Evolutionary conservation across 1,140 invertebrate genomes (phyloP), one percentile per base, ranked within the genome.

Genomic region (Sesamia nonagrioides): DNA sequence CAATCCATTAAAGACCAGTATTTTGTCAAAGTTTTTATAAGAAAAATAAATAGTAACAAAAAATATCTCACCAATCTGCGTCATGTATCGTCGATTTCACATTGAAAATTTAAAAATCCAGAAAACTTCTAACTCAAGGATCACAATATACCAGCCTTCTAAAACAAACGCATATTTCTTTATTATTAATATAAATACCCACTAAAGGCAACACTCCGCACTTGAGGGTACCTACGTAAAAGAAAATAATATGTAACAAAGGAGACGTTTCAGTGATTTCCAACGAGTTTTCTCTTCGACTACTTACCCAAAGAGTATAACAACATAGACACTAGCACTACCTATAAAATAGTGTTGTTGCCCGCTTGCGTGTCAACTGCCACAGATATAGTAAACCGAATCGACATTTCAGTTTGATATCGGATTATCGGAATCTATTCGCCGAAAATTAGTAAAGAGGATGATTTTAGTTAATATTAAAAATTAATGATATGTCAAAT

Each of bases 31-130:
- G 27, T 69, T 33, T 56, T 48, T 48, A 68, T 13, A 50, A 54
- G 18, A 60, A 61, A 69, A 11, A 61, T 27, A 45, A 42, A 61
- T 27, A 75, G 54, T 48, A 45, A 66, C 35, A 63, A 74, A 52
- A 71, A 81, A 88, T 82, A 69, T 88, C 91, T 92, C 75, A 92
- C 91, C 89, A 91, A 91, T 86, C 37, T 82, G 80, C 45, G 6
- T 6, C 80, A 82, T 80, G 79, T 87, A 66, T 58, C 75, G 78
- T 82, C 83, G 81, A 88, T 86, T 90, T 90, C 88, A 90, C 90
- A 93, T 91, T 78, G 84, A 91, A 86, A 86, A 82, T 80, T 80
- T 85, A 83, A 78, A 83, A 79, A 80, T 48, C 60, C 58, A 52
- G 50, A 71, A 17, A 56, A 81, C 50, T 48, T 58, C n/a, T 76